Percentiles rank a stretch among this genome's conserved stretches.
phyloP scores from a whole-genome alignment of 2,888 invertebrate species.

The Nipponacmea schrenckii region DNA sequence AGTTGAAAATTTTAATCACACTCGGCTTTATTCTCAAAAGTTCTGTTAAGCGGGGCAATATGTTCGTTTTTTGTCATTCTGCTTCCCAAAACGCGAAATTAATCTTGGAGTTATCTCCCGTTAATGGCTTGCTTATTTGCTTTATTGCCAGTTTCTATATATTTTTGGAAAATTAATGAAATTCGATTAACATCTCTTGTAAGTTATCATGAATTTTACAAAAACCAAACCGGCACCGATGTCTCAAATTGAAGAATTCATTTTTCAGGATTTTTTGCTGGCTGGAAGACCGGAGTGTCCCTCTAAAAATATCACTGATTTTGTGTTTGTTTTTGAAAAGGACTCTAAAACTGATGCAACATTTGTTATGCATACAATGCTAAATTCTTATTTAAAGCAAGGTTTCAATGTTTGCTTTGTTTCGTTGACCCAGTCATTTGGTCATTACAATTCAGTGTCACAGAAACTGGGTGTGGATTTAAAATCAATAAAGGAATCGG shows the following conservation, averaged over 20 bases:
- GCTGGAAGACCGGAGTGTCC: slow-evolving; percentile 37
- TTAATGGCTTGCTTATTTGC: too few species aligned
- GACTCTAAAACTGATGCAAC: slow-evolving; percentile 45
- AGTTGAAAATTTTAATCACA: too few species aligned
- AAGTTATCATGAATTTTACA: neutral
- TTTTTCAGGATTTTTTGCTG: slow-evolving; percentile 25
- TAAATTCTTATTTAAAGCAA: slow-evolving; percentile 45
- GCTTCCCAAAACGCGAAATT: too few species aligned
- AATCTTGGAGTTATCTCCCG: too few species aligned
- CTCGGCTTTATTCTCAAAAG: too few species aligned
- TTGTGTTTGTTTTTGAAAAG: slow-evolving; percentile 32
- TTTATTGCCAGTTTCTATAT: too few species aligned
- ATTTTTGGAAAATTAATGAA: too few species aligned
- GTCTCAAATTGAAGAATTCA: too few species aligned
- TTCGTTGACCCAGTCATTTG: slow-evolving; percentile 50
- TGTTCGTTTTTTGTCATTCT: too few species aligned
- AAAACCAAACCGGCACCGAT: neutral
- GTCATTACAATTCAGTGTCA: slow-evolving; percentile 53
- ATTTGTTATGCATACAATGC: slow-evolving; percentile 57
- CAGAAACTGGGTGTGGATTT: slow-evolving; percentile 55
- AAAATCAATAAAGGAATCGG: slow-evolving; percentile 37
- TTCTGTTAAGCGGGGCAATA: too few species aligned
- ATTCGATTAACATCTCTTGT: too few species aligned
- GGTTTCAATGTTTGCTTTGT: slow-evolving; percentile 46
- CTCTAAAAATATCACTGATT: slow-evolving; percentile 13